Evolutionary conservation across 1,140 invertebrate genomes (phyloP).

Genomic region (Marisa cornuarietis): DNA sequence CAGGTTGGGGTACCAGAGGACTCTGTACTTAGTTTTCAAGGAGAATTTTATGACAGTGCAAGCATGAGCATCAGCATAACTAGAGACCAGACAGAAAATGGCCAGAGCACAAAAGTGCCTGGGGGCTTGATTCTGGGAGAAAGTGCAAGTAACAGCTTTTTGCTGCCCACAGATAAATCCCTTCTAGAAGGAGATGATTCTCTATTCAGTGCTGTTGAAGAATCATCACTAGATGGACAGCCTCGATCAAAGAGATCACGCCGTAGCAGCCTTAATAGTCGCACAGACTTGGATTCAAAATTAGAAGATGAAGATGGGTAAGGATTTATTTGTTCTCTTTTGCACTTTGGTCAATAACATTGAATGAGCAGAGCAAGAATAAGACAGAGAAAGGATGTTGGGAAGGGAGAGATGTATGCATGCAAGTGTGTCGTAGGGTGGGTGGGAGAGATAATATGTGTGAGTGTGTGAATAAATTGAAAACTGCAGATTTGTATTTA

Average conservation of each 20-base stretch:
- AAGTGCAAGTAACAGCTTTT: constrained; percentile 7
- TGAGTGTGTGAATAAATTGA: too few relatives aligned
- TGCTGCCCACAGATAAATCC: not conserved
- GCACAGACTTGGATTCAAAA: constrained; percentile 7
- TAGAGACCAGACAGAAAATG: not conserved
- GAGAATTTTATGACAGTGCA: not conserved
- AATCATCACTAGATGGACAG: constrained; percentile 15
- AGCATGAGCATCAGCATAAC: not conserved
- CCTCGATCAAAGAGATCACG: constrained; percentile 2
- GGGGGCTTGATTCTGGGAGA: constrained; percentile 4
- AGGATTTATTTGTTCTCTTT: not conserved
- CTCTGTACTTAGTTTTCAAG: constrained; percentile 2
- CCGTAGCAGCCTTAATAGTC: constrained; percentile 7
- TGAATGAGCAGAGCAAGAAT: too few relatives aligned
- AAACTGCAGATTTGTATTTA: too few relatives aligned
- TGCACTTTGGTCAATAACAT: too few relatives aligned
- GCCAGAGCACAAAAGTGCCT: not conserved
- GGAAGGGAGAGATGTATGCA: too few relatives aligned
- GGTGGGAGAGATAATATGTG: too few relatives aligned
- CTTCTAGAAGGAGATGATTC: constrained; percentile 18
- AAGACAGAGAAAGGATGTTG: too few relatives aligned
- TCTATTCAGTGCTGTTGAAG: constrained; percentile 6
- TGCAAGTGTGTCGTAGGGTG: too few relatives aligned
- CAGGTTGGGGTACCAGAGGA: not conserved
- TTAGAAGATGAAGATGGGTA: constrained; percentile 17